Base-by-base conservation (phyloP, 2,797 vertebrate genomes). In the Oreochromis mossambicus region DNA sequence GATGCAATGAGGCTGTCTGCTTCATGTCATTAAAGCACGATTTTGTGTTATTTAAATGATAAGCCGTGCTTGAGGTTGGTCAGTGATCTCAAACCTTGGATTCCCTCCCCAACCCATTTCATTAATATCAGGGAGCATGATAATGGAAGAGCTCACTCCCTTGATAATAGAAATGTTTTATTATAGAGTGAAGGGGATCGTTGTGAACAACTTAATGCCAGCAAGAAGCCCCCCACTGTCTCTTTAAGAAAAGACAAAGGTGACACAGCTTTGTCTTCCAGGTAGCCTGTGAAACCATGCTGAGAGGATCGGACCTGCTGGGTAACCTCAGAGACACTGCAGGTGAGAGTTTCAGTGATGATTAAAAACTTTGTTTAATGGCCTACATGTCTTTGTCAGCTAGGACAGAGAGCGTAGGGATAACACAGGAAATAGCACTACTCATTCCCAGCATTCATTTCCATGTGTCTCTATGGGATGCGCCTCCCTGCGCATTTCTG, bases 211-310 rank as follows among this genome's bases (percentile, higher is more conserved):
- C 34, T 13, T 56, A 15, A 58, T 2, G 32, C 5, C 14, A 58
- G 55, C 55, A 32, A 6, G 29, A 61, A 61, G 56, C 9, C 56
- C 56, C 55, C 29, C 14, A 48, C 14, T 2, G 7, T 7, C 50
- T 51, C 19, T n/a, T 21, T 41, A 41, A 13, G 2, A 43, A 43
- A 5, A 46, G 5, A 21, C 17, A 29, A 61, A 63, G 55, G 17
- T 79, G 54, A 61, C 5, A 56, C 52, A 9, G 6, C 6, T 56
- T 12, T 81, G 19, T 80, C 87, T 80, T 83, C 3, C 88, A 99
- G 98, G 97, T 98, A 2, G 97, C 94, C 78, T 99, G 98, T 89
- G 93, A 96, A 24, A 95, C 86, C 61, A 97, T 99, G 93, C 91
- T 97, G 83, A 89, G 88, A 2, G 95, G 95, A 83, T 10, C 81